Conservation (phyloP, 1,140 invertebrate species). For the Ericerus pela region DNA sequence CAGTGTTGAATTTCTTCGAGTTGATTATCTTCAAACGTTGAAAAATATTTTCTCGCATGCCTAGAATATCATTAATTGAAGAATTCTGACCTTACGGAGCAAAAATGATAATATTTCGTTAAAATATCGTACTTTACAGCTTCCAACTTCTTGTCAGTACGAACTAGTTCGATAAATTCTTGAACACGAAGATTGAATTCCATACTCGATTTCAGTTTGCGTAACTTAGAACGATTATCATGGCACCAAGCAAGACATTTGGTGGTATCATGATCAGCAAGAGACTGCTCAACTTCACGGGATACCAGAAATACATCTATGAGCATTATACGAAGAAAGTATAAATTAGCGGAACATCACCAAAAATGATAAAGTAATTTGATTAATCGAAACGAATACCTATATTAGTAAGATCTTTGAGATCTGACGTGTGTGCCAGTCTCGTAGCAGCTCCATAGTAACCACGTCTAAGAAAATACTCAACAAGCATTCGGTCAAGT, state of each 20-base stretch:
- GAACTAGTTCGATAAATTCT: constrained; percentile 91
- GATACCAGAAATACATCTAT: constrained; percentile 76
- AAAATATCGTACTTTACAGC: constrained; percentile 50
- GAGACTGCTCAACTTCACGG: constrained; percentile 67
- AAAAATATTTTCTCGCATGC: constrained; percentile 86
- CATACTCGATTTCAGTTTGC: constrained; percentile 79
- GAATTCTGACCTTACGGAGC: neutral
- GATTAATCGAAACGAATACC: constrained; percentile 33
- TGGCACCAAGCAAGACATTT: constrained; percentile 93
- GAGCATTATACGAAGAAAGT: constrained; percentile 17
- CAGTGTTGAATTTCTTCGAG: constrained; percentile 76
- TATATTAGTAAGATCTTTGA: constrained; percentile 84
- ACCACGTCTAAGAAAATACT: constrained; percentile 88
- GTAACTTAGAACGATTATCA: constrained; percentile 89
- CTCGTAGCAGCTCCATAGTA: constrained; percentile 85
- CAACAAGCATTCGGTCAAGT: constrained; percentile 86
- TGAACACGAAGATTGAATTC: constrained; percentile 86
- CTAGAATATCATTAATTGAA: constrained; percentile 30
- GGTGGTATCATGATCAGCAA: constrained; percentile 62
- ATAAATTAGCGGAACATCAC: neutral
- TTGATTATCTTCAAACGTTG: constrained; percentile 70
- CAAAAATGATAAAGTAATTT: neutral
- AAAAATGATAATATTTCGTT: neutral
- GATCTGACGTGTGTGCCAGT: constrained; percentile 63
- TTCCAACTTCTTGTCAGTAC: constrained; percentile 66